A percentile compares a stretch with the other conserved stretches of the same genome.
Evolutionary conservation across 2,797 vertebrate genomes (phyloP).

Genomic region (Alcedo atthis): DNA sequence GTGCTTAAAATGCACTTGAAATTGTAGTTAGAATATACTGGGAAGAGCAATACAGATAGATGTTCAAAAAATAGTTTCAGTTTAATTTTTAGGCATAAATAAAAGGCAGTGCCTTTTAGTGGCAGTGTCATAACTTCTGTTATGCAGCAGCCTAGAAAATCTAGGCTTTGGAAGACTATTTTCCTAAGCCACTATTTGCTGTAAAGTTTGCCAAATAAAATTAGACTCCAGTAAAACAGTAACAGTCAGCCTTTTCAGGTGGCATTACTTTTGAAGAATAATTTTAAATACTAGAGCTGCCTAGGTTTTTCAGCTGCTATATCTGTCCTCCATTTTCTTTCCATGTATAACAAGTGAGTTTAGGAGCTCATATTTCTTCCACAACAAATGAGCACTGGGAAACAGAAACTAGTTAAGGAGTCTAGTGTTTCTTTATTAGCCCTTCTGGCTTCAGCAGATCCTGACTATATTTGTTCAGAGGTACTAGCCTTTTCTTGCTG

Average conservation of each 20-base stretch:
- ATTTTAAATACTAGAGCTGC: neutral
- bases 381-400: neutral
- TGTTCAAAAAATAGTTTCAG: neutral
- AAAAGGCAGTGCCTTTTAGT: no score
- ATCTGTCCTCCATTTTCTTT: neutral
- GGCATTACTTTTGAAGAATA: neutral
- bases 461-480: neutral
- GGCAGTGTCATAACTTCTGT: neutral
- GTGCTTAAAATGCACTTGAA: neutral
- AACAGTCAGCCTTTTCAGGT: neutral
- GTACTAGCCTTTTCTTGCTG: neutral
- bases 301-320: neutral
- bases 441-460: neutral
- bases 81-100: neutral
- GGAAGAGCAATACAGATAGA: neutral
- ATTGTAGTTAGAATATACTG: neutral
- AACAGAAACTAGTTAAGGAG: neutral
- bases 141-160: neutral
- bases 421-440: neutral
- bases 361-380: neutral
- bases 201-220: neutral
- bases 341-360: neutral
- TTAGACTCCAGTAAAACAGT: neutral
- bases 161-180: neutral
- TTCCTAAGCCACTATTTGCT: neutral